Evolutionary conservation across 2,797 vertebrate genomes (phyloP).

Genomic region (Channallabes apus): DNA sequence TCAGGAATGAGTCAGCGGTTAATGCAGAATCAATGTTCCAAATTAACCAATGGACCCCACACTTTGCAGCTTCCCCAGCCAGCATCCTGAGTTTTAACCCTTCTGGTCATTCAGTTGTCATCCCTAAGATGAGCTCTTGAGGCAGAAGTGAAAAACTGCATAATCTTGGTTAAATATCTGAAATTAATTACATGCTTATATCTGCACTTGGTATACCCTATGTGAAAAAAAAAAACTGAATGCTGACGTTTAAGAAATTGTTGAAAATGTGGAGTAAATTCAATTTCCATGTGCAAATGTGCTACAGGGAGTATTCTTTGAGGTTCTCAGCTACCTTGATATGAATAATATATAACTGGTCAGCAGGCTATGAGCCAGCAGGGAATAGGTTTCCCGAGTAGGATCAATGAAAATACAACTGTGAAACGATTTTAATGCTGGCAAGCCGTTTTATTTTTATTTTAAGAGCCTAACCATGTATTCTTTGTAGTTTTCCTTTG

Average conservation of each 20-base stretch:
- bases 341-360: constrained; percentile 75
- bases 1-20: constrained; percentile 69
- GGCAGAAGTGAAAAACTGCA: neutral
- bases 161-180: constrained; percentile 48
- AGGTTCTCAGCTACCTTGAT: constrained; percentile 71
- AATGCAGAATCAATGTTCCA: constrained; percentile 79
- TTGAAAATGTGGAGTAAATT: constrained; percentile 72
- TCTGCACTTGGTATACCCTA: constrained; percentile 35
- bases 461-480: constrained; percentile 63
- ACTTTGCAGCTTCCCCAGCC: constrained; percentile 57
- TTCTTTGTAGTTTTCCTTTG: constrained; percentile 24
- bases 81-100: constrained; percentile 36
- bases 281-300: constrained; percentile 75
- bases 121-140: constrained; percentile 28
- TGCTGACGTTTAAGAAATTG: constrained; percentile 57
- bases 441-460: constrained; percentile 68
- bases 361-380: constrained; percentile 67
- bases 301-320: constrained; percentile 61
- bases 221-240: constrained; percentile 45
- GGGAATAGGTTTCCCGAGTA: constrained; percentile 63
- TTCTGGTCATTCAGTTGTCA: neutral
- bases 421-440: constrained; percentile 69
- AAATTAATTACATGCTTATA: constrained; percentile 24
- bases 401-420: constrained; percentile 74
- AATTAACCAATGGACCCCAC: constrained; percentile 72